phyloP scores from a whole-genome alignment of 2,113 vertebrate genomes.

The Grammomys dolichurus region DNA sequence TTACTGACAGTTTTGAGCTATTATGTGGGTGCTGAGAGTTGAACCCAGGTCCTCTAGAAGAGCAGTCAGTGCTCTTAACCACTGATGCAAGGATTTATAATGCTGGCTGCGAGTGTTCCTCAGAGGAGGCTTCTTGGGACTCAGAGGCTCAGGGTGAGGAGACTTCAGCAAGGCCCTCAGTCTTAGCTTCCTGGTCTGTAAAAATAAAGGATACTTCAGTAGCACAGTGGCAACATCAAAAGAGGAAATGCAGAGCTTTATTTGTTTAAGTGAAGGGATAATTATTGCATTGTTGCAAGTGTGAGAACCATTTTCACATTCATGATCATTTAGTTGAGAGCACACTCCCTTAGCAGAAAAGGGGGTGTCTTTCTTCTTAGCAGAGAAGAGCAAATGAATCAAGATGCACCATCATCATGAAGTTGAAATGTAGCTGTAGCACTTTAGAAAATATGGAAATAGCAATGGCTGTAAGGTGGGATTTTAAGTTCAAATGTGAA shows the following conservation, averaged over 20 bases:
- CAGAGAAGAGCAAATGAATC: background rate
- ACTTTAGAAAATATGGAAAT: background rate
- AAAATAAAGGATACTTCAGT: background rate
- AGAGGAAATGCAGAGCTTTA: background rate
- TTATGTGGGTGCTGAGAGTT: too few species aligned
- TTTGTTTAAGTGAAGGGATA: background rate
- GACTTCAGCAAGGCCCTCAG: background rate
- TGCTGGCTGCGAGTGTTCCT: background rate
- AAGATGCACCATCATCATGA: background rate
- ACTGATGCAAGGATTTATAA: background rate
- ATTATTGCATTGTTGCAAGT: background rate
- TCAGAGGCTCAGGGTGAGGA: background rate
- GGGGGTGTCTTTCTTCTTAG: background rate
- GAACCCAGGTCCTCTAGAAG: too few species aligned
- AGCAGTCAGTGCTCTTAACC: too few species aligned
- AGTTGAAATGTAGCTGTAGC: background rate
- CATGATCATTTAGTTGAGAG: background rate
- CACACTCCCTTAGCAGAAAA: background rate
- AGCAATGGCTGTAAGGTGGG: background rate
- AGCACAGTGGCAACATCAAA: background rate
- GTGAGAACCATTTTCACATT: background rate
- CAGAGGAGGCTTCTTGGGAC: background rate
- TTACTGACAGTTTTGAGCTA: too few species aligned
- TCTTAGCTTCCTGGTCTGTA: background rate
- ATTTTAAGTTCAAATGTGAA: conserved; percentile 27